These are phyloP conservation scores for Malurus alboscapulatus DNA, from an alignment of 2,113 vertebrate genomes.

Conservation along the genomic window DNA sequence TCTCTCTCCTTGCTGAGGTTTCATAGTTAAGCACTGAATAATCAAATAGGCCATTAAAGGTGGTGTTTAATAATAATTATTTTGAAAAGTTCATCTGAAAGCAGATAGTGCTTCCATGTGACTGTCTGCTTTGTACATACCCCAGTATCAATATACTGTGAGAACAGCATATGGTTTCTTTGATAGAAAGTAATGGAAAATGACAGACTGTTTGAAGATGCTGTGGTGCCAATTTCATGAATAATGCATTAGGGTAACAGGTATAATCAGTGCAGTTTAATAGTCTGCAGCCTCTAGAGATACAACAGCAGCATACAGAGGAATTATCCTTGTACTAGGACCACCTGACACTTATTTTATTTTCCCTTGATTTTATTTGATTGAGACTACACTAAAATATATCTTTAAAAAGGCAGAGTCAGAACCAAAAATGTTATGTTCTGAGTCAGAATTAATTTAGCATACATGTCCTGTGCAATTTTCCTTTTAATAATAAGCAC, in stretches of 20 bases:
- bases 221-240: constrained; percentile 77
- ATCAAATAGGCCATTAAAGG: constrained; percentile 48
- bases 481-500: background rate
- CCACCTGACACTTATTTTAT: constrained; percentile 2
- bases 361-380: background rate
- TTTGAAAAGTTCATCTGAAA: constrained; percentile 57
- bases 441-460: background rate
- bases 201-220: constrained; percentile 83
- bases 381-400: background rate
- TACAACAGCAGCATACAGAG: constrained; percentile 50
- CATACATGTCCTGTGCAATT: background rate
- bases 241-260: constrained; percentile 84
- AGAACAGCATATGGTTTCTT: constrained; percentile 78
- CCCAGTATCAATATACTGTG: constrained; percentile 21
- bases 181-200: constrained; percentile 85
- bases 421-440: background rate
- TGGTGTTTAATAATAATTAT: background rate
- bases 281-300: constrained; percentile 68
- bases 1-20: background rate
- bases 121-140: constrained; percentile 26
- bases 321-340: background rate
- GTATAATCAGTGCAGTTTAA: constrained; percentile 84
- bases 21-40: constrained; percentile 26
- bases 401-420: background rate
- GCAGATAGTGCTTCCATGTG: constrained; percentile 24